phyloP scores from a whole-genome alignment of 1,140 invertebrate genomes.

The Stegodyphus mimosarum region DNA sequence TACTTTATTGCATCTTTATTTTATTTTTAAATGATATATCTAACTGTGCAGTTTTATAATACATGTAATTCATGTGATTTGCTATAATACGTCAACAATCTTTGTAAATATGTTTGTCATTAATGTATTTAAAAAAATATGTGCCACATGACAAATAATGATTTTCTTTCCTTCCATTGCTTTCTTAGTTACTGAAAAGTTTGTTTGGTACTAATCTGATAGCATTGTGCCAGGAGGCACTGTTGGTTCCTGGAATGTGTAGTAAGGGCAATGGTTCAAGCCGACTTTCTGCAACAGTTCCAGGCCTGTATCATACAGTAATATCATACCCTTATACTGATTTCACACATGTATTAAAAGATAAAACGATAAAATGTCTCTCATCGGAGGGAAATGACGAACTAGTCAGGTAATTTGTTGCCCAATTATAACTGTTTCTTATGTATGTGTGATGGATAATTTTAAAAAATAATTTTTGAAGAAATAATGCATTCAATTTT shows the following conservation, averaged over 20 bases:
- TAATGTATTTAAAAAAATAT: no score
- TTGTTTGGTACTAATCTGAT: constrained; percentile 84
- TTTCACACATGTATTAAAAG: constrained; percentile 68
- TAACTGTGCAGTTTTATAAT: no score
- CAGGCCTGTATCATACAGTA: constrained; percentile 69
- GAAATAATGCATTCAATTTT: no score
- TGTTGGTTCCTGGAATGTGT: constrained; percentile 26
- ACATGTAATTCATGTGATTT: no score
- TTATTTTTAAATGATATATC: no score
- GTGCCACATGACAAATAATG: no score
- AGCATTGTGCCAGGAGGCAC: constrained; percentile 73
- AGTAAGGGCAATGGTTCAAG: constrained; percentile 64
- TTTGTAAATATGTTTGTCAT: no score
- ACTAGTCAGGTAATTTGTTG: constrained; percentile 31
- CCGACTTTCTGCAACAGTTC: constrained; percentile 63
- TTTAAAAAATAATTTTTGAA: no score
- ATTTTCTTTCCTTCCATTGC: neutral
- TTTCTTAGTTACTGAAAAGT: constrained; percentile 78
- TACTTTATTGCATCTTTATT: no score
- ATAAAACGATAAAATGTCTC: constrained; percentile 23
- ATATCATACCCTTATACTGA: constrained; percentile 69
- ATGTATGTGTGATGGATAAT: no score
- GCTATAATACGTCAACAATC: no score
- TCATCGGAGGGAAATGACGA: constrained; percentile 27
- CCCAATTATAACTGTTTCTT: no score